Evolutionary conservation across 2,113 vertebrate genomes (phyloP).

Genomic region (Poecile atricapillus): DNA sequence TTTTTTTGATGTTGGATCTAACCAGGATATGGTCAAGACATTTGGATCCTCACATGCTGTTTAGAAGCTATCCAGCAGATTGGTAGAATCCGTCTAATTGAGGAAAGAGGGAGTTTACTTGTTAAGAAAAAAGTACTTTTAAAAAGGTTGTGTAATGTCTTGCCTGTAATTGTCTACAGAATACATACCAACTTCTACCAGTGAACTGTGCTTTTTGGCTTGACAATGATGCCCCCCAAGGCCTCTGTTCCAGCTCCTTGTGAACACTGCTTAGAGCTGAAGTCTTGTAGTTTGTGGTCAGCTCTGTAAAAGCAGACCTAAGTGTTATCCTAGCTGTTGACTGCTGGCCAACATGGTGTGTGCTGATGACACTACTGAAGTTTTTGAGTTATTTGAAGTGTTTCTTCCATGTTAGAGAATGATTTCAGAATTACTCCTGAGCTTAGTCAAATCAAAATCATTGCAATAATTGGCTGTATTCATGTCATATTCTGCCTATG

Average conservation of each 20-base stretch:
- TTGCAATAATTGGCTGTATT: background rate
- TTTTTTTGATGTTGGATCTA: background rate
- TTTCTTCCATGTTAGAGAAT: background rate
- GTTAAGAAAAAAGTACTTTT: background rate
- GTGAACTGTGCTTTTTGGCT: background rate
- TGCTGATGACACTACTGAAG: background rate
- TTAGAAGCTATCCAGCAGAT: background rate
- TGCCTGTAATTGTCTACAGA: background rate
- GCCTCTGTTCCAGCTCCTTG: background rate
- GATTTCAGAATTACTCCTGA: background rate
- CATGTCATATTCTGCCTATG: background rate
- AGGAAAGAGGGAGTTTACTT: background rate
- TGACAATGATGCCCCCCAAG: background rate
- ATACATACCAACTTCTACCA: rapidly evolving
- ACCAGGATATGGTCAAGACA: background rate
- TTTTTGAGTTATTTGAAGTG: background rate
- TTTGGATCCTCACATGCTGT: background rate
- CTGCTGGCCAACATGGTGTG: background rate
- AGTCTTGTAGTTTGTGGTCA: background rate
- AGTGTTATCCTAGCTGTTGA: background rate
- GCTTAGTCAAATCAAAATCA: background rate
- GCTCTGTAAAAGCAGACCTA: background rate
- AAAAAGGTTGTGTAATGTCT: background rate
- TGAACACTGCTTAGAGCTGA: background rate
- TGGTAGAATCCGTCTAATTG: background rate